A percentile compares a stretch with the other conserved stretches of the same genome.
Conservation (phyloP, 2,888 invertebrate species). For the Orthosia cruda region DNA sequence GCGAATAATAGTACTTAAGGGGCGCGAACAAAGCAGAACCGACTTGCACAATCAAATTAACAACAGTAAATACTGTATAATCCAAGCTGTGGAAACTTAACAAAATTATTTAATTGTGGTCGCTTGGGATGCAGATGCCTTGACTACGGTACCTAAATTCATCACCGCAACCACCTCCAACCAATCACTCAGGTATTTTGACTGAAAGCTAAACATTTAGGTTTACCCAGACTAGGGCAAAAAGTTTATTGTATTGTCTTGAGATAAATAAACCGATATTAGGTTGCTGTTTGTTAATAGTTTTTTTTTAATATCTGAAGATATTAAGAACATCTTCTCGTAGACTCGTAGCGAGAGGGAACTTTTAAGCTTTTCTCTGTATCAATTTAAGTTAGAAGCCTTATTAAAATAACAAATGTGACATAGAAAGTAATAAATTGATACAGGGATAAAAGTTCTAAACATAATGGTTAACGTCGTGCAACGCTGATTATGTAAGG, state of each 20-base stretch:
- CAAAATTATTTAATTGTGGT: constrained; percentile 42
- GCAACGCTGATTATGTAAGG: background rate
- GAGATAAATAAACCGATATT: background rate
- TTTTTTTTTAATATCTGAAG: no score
- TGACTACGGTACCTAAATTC: constrained; percentile 2
- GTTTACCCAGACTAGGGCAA: background rate
- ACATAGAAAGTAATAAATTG: background rate
- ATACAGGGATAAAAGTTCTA: background rate
- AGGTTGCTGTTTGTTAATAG: background rate
- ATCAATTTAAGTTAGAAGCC: background rate
- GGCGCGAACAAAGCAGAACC: constrained; percentile 26
- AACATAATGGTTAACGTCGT: background rate
- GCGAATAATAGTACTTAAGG: constrained; percentile 38
- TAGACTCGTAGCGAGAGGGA: background rate
- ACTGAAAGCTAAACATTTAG: constrained; percentile 9
- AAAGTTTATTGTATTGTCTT: background rate
- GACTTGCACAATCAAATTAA: constrained; percentile 48
- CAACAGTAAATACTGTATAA: constrained; percentile 40
- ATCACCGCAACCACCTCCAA: constrained; percentile 49
- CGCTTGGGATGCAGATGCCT: constrained; percentile 26
- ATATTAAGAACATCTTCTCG: no score
- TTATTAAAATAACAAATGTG: background rate
- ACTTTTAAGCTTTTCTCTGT: background rate
- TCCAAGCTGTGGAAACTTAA: constrained; percentile 17
- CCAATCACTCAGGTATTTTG: constrained; percentile 38